phyloP scores from a whole-genome alignment of 2,888 invertebrate species.

The Platycnemis pennipes region DNA sequence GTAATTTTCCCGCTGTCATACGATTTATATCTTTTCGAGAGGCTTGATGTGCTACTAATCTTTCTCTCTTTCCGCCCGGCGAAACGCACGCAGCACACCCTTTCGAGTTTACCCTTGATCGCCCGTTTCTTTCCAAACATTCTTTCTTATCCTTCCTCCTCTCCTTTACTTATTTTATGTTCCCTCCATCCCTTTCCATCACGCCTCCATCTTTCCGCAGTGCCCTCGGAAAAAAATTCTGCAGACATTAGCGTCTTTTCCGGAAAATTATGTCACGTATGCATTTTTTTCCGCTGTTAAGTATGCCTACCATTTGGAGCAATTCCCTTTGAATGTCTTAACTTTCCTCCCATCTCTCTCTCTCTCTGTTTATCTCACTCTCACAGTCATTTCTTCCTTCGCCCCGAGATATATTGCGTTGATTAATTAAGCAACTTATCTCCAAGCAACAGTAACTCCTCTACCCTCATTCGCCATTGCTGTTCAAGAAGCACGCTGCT shows the following conservation, averaged over 20 bases:
- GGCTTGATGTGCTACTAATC: not conserved
- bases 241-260: slow-evolving; percentile 40
- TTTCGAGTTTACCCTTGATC: not conserved
- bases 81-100: not conserved
- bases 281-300: not conserved
- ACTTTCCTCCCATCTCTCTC: not conserved
- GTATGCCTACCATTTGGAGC: not conserved
- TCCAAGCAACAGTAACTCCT: not conserved
- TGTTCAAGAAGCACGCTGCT: too few relatives aligned
- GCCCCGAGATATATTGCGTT: not conserved
- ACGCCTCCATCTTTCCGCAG: not conserved
- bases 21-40: not conserved
- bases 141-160: not conserved
- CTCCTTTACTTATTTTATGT: not conserved
- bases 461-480: not conserved
- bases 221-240: not conserved
- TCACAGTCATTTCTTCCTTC: not conserved
- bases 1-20: not conserved
- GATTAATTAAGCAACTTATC: not conserved
- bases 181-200: not conserved
- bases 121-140: not conserved
- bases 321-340: not conserved
- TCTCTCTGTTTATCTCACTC: not conserved
- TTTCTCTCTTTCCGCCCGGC: not conserved
- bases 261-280: not conserved